A percentile compares a stretch with the other conserved stretches of the same genome.
These are phyloP conservation scores for Leistus spinibarbis DNA, from an alignment of 2,888 invertebrate genomes.

Conservation along the genomic window DNA sequence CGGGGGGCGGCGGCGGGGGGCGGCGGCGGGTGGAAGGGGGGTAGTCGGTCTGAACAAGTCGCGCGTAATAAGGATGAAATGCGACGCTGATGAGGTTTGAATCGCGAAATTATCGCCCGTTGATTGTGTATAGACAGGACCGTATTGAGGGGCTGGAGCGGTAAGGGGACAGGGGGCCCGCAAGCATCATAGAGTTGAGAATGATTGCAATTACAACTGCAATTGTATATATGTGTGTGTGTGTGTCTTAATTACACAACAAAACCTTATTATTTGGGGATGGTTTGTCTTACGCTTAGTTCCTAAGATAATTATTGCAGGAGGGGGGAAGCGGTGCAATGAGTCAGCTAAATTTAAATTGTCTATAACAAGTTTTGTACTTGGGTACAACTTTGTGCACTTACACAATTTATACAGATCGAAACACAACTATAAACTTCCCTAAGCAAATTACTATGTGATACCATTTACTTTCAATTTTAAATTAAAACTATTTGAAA, in stretches of 20 bases:
- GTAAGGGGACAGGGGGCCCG: not conserved
- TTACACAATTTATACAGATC: no score
- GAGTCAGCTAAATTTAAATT: no score
- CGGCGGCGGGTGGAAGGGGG: not conserved
- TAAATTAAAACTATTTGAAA: no score
- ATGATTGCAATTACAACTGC: not conserved
- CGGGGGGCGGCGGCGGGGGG: not conserved
- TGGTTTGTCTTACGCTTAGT: not conserved
- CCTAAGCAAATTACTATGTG: no score
- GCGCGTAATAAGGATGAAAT: constrained; percentile 56
- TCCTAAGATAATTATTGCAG: no score
- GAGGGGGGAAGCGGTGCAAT: no score
- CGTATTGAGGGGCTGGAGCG: not conserved
- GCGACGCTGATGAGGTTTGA: constrained; percentile 58
- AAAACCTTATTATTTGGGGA: not conserved
- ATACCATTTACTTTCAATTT: no score
- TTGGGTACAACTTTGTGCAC: no score
- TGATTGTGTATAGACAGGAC: constrained; percentile 52
- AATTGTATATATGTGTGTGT: not conserved
- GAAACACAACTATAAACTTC: no score
- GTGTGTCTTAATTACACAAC: not conserved
- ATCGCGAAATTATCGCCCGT: constrained; percentile 56
- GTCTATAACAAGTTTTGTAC: no score
- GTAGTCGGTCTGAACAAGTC: constrained; percentile 51
- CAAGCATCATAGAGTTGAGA: not conserved